Percentiles rank a stretch among this genome's conserved stretches.
phyloP scores from a whole-genome alignment of 92 coral and sea anemone genomes.

The Phenganax subtilis region DNA sequence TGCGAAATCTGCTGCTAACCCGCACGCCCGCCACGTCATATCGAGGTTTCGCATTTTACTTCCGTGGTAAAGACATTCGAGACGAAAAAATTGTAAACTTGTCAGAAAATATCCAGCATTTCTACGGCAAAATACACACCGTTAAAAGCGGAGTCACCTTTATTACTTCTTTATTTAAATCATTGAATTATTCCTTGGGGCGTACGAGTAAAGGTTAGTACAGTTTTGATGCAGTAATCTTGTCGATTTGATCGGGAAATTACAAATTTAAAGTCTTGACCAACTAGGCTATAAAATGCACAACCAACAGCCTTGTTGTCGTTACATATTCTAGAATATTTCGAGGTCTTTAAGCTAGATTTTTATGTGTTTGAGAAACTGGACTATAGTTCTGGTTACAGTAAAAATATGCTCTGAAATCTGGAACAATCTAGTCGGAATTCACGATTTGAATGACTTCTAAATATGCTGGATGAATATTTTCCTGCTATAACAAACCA shows the following conservation, averaged over 20 bases:
- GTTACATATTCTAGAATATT: not conserved
- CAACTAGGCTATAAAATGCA: slow-evolving; percentile 14
- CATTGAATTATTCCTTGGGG: not conserved
- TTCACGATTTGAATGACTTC: not conserved
- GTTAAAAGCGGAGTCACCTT: not conserved
- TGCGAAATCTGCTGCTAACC: not conserved
- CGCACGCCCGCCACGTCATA: not conserved
- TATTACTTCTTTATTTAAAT: not conserved
- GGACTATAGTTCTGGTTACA: not conserved
- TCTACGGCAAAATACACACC: not conserved
- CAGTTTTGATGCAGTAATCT: not conserved
- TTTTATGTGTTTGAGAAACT: not conserved
- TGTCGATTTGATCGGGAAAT: not conserved
- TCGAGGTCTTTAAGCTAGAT: not conserved
- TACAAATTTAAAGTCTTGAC: not conserved
- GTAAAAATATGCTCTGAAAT: not conserved
- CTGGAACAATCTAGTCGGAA: not conserved
- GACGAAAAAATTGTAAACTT: not conserved
- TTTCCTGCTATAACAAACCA: not conserved
- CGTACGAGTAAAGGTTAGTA: not conserved
- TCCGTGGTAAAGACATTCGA: slow-evolving; percentile 12
- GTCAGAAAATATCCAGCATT: slow-evolving; percentile 19
- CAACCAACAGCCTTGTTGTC: not conserved
- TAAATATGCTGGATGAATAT: not conserved
- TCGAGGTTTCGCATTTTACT: slow-evolving; percentile 8